These are phyloP conservation scores for Urocynchramus pylzowi DNA, from an alignment of 2,113 vertebrate genomes.

Conservation along the genomic window DNA sequence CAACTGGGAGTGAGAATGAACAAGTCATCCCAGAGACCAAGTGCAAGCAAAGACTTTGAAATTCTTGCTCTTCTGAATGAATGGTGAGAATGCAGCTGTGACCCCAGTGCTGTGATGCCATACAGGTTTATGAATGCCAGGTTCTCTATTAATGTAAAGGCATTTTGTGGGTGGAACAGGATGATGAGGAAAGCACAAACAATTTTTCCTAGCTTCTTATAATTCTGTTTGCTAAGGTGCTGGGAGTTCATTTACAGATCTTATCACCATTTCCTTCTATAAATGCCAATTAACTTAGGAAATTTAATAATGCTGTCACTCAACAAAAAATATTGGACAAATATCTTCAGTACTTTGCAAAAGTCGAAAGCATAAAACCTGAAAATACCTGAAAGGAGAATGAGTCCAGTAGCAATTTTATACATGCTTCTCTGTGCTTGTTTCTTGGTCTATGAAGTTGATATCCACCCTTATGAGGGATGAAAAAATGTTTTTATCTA, in stretches of 20 bases:
- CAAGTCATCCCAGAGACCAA: not conserved
- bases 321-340: not conserved
- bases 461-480: not conserved
- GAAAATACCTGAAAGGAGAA: not conserved
- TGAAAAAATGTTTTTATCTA: not conserved
- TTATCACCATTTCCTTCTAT: not conserved
- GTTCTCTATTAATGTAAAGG: not conserved
- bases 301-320: not conserved
- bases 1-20: not conserved
- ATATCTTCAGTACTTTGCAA: not conserved
- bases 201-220: not conserved
- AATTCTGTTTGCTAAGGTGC: not conserved
- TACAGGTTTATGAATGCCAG: not conserved
- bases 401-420: not conserved
- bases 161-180: not conserved
- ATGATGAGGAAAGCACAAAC: not conserved
- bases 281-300: not conserved
- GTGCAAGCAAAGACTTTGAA: not conserved
- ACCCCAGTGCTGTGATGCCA: not conserved
- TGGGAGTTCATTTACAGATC: not conserved
- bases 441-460: not conserved
- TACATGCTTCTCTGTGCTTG: not conserved
- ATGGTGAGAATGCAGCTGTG: not conserved
- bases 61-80: not conserved
- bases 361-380: not conserved